Conservation (phyloP, 2,113 vertebrate species). For the Anguilla japonica region DNA sequence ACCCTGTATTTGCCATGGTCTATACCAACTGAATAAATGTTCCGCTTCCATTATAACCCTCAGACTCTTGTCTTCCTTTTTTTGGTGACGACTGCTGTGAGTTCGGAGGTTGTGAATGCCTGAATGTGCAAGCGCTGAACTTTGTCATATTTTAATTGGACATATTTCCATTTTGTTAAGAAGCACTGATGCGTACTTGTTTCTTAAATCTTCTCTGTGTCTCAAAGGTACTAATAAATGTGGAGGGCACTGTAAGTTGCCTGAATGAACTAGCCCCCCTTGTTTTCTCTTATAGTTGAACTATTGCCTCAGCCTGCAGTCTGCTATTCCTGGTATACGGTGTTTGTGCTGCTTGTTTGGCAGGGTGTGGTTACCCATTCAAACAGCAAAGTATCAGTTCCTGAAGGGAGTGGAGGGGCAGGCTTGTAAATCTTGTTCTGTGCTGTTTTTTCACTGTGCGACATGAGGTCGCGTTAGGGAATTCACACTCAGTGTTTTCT, state of each 20-base stretch:
- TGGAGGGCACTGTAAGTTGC: no score
- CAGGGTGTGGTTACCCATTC: neutral
- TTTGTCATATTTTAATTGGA: neutral
- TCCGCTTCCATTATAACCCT: constrained; percentile 48
- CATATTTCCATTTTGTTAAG: neutral
- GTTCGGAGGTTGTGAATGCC: neutral
- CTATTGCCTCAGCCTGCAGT: no score
- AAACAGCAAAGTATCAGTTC: neutral
- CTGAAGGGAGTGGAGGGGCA: neutral
- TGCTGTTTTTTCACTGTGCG: no score
- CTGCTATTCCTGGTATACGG: no score
- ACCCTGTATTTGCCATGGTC: constrained; percentile 51
- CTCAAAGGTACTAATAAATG: neutral
- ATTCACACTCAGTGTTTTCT: no score
- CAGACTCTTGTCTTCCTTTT: constrained; percentile 5
- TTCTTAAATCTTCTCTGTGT: neutral
- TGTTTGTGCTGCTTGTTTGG: no score
- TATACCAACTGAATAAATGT: constrained; percentile 56
- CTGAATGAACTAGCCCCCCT: no score
- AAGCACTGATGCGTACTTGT: neutral
- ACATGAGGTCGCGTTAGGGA: no score
- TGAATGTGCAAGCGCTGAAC: neutral
- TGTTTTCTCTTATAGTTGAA: no score
- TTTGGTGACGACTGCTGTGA: neutral
- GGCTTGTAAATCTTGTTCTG: no score